Conservation (phyloP, 1,140 invertebrate species). For the Drosophila bocki region DNA sequence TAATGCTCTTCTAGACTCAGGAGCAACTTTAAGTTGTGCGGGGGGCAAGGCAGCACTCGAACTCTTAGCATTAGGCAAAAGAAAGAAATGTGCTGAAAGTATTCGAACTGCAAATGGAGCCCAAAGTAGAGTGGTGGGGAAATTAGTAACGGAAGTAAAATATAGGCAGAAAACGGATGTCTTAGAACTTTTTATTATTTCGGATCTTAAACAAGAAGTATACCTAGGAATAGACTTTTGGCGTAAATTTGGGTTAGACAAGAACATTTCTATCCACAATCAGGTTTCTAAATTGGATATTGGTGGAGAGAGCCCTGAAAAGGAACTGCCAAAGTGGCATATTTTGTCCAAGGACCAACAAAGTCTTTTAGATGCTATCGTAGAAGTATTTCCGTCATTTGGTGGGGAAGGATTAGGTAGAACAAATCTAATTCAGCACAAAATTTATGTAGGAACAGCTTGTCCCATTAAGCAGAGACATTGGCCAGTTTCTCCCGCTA, state of each 20-base stretch:
- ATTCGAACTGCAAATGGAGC: background rate
- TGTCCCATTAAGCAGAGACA: background rate
- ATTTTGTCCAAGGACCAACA: background rate
- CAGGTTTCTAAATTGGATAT: background rate
- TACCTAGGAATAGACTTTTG: conserved; percentile 1
- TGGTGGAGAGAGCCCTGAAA: background rate
- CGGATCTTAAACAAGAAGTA: background rate
- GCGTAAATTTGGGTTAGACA: background rate
- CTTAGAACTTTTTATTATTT: background rate
- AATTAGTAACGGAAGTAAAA: background rate
- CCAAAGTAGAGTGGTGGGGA: background rate
- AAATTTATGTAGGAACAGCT: background rate
- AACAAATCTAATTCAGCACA: background rate
- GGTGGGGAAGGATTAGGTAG: background rate
- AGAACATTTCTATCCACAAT: background rate
- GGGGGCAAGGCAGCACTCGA: background rate
- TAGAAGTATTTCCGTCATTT: background rate
- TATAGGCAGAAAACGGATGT: background rate
- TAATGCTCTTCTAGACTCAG: background rate
- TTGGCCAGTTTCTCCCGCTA: background rate
- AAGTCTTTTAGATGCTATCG: background rate
- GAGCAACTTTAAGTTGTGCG: no score
- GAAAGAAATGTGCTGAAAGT: background rate
- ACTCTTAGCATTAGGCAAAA: background rate
- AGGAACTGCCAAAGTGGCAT: background rate